Evolutionary conservation across 2,113 vertebrate species (phyloP), one percentile per base, ranked within the genome.

Genomic region (Lycaon pictus): DNA sequence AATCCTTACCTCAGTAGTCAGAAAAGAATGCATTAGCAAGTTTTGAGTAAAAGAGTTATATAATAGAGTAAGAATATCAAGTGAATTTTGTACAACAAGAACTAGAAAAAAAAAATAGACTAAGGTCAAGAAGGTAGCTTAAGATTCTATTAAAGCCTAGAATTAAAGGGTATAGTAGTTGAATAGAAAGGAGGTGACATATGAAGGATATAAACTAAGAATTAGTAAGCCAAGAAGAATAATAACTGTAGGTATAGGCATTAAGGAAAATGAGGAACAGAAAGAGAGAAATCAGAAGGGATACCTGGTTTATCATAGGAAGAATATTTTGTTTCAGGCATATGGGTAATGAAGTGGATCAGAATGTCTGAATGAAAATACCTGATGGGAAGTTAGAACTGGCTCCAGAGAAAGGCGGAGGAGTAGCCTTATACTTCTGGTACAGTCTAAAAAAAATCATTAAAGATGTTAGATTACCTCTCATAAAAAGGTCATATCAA

Each of bases 351-450:
- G 37, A 88, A 89, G 17, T 96, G 60, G 51, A 85, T 85, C 43
- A 81, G 35, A 62, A 51, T 62, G 43, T 74, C 35, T 84, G 13
- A 89, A 27, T 79, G 53, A 55, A 96, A 81, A 74, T 92, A 89
- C 43, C 27, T 74, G 56, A 83, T 86, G 35, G 43, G 1, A 17
- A 90, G 23, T 91, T 96, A 69, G 69, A 91, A 84, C 15, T 89
- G 71, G 32, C 58, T 91, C 56, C 86, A 53, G 69, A 92, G 62
- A 85, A 43, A 88, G 15, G 48, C 76, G 35, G 48, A 96, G 67
- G 93, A 93, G 55, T 86, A 96, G 63, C 25, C 53, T 82, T 90
- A 32, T 89, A 90, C 69, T 97, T 93, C 51, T 53, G 56, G 55
- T 65, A 92, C 51, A 92, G 22, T 86, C 16, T 53, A 62, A 88